Base-by-base conservation (phyloP, 2,888 invertebrate species). In the Drosophila subquinaria region DNA sequence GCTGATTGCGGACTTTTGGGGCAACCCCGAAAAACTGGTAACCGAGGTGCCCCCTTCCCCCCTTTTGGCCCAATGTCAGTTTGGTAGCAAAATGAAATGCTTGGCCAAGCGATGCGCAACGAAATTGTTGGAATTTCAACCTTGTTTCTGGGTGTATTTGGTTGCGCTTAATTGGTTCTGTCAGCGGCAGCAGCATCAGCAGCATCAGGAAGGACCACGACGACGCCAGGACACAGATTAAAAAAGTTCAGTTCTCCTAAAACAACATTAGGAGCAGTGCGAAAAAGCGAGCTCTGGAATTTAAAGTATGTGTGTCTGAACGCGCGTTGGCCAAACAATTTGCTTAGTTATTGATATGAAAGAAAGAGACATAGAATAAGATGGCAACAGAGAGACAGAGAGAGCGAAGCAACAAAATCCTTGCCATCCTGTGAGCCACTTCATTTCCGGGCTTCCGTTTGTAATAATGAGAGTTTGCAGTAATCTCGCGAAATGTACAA, bases 91-190 rank as follows among this genome's bases (percentile, higher is more conserved):
- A 75, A 73, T 73, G 67, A 79, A 79, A 76, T 75, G 69, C 69
- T 76, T 79, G 78, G 79, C 79, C 73, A 76, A 79, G 79, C 78
- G 76, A 71, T 75, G 69, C 73, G 73, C 88, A 86, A 83, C 86
- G 79, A 86, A 88, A 88, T 86, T 88, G 86, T 83, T 86, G 87
- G 80, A 87, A 87, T 88, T 88, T 87, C 73, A 88, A 87, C 84
- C 82, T 87, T 87, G 87, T 87, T 76, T 72, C 79, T 74, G 74
- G 50, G 81, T 88, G 83, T 75, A 81, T 69, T 82, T 79, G 85
- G 84, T 85, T 87, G 83, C 89, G 89, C 87, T 89, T 88, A 88
- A 88, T 88, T 88, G 87, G 89, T 88, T 88, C 87, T 88, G 87
- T 88, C 87, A 88, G 87, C 85, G 61, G 77, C 85, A 87, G 67